These are phyloP conservation scores for Nesidiocoris tenuis DNA, from an alignment of 2,888 invertebrate genomes.

Conservation along the genomic window DNA sequence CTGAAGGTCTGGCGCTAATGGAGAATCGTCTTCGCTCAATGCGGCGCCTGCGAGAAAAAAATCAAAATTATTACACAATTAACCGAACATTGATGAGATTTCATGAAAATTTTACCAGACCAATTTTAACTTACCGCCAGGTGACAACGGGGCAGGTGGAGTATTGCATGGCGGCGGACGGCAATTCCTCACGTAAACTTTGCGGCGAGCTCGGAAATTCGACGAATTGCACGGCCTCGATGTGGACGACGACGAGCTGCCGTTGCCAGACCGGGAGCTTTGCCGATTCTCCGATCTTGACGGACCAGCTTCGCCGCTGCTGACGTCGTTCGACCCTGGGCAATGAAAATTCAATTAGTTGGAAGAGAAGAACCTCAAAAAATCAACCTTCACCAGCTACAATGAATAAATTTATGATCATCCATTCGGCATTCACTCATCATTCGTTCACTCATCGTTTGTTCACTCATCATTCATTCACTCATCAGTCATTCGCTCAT, in stretches of 20 bases:
- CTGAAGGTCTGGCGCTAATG: conserved; percentile 72
- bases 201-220: conserved; percentile 28
- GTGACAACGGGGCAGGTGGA: conserved; percentile 26
- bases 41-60: conserved; percentile 21
- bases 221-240: not conserved
- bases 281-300: conserved; percentile 43
- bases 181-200: conserved; percentile 39
- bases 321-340: conserved; percentile 21
- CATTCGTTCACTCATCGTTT: too few species aligned
- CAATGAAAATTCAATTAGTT: too few species aligned
- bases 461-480: too few species aligned
- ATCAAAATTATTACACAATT: not conserved
- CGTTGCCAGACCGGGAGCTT: conserved; percentile 7
- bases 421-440: too few species aligned
- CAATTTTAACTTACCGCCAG: conserved; percentile 1
- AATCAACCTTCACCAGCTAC: too few species aligned
- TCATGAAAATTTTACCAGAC: not conserved
- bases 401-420: too few species aligned
- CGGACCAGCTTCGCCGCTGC: conserved; percentile 44
- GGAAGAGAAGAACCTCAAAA: too few species aligned
- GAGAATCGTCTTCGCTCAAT: conserved; percentile 54
- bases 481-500: too few species aligned
- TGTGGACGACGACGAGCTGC: conserved; percentile 3
- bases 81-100: too few species aligned
- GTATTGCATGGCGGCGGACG: conserved; percentile 28